These are phyloP conservation scores for Mola mola DNA, from an alignment of 2,113 vertebrate genomes.

Conservation along the genomic window DNA sequence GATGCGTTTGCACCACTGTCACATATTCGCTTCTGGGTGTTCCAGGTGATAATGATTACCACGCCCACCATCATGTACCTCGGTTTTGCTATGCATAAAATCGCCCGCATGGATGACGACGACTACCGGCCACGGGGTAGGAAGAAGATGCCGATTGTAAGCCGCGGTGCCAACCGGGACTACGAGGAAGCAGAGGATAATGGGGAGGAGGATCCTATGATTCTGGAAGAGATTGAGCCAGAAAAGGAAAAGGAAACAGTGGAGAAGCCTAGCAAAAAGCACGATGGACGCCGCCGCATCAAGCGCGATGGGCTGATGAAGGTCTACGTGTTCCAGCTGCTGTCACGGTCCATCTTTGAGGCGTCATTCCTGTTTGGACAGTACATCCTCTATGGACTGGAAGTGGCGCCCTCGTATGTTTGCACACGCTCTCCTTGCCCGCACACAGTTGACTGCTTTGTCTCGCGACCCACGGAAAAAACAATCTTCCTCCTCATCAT, in stretches of 20 bases:
- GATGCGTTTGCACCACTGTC: constrained; percentile 90
- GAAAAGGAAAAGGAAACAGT: constrained; percentile 76
- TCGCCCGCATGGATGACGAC: constrained; percentile 82
- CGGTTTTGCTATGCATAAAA: constrained; percentile 91
- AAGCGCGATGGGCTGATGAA: constrained; percentile 91
- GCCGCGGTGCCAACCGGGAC: constrained; percentile 83
- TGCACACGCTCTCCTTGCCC: constrained; percentile 89
- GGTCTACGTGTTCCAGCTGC: constrained; percentile 87
- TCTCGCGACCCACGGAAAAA: constrained; percentile 92
- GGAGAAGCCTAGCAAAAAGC: constrained; percentile 77
- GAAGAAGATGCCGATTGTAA: constrained; percentile 82
- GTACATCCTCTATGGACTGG: constrained; percentile 88
- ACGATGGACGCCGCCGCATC: constrained; percentile 87
- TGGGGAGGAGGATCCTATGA: constrained; percentile 92
- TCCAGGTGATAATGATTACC: constrained; percentile 91
- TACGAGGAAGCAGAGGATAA: constrained; percentile 92
- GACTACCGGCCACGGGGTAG: constrained; percentile 64
- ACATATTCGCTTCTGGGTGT: constrained; percentile 92
- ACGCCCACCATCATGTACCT: constrained; percentile 90
- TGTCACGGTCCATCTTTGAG: constrained; percentile 86
- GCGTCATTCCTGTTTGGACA: constrained; percentile 88
- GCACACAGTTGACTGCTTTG: constrained; percentile 89
- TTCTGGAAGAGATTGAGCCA: constrained; percentile 86
- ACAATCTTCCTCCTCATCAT: constrained; percentile 92
- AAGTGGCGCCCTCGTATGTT: constrained; percentile 85